Conservation (phyloP, 2,888 invertebrate species). For the Caenorhabditis doughertyi region DNA sequence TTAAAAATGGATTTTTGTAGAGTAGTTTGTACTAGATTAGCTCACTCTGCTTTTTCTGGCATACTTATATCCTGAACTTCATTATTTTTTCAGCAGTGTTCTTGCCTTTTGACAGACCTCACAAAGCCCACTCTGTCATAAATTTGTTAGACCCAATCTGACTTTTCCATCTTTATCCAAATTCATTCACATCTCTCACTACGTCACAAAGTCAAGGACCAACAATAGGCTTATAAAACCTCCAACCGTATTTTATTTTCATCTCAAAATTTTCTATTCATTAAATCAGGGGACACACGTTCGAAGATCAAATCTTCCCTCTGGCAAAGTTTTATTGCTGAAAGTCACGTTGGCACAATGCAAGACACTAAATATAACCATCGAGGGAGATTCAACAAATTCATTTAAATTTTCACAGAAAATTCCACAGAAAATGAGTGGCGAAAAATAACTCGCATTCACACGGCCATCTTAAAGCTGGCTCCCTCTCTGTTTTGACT, state of each 20-base stretch:
- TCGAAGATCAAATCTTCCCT: conserved; percentile 50
- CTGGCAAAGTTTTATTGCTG: too few relatives aligned
- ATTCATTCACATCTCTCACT: conserved; percentile 10
- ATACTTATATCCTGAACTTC: too few relatives aligned
- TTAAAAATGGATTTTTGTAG: too few relatives aligned
- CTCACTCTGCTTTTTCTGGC: too few relatives aligned
- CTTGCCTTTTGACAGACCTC: too few relatives aligned
- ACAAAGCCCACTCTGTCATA: too few relatives aligned
- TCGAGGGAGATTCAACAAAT: conserved; percentile 8
- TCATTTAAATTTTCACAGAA: conserved; percentile 6
- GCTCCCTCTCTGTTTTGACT: not conserved
- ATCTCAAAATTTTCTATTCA: not conserved
- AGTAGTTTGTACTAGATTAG: too few relatives aligned
- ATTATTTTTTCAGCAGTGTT: too few relatives aligned
- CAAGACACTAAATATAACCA: conserved; percentile 21
- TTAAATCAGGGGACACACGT: conserved; percentile 24
- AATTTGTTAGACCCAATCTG: not conserved
- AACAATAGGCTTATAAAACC: not conserved
- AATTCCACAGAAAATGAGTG: not conserved
- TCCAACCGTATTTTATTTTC: conserved; percentile 1
- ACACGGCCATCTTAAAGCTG: conserved; percentile 24
- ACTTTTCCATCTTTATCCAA: conserved; percentile 19
- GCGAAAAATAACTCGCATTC: conserved; percentile 27
- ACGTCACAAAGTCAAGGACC: conserved; percentile 24
- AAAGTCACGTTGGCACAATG: too few relatives aligned